These are phyloP conservation scores for Monoplex corrugatus DNA, from an alignment of 2,888 invertebrate genomes.

Conservation along the genomic window DNA sequence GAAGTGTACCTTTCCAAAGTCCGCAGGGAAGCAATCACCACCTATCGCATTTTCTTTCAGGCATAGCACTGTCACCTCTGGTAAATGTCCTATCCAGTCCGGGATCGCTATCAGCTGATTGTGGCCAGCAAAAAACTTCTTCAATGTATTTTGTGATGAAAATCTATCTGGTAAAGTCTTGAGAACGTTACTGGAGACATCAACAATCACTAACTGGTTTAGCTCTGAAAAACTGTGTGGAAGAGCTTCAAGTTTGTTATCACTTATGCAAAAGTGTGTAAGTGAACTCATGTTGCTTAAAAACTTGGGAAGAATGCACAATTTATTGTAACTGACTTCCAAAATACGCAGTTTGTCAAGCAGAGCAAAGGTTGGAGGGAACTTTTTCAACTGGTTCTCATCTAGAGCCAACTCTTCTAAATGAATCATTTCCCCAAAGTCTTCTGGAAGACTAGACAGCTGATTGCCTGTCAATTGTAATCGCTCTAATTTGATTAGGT, in stretches of 20 bases:
- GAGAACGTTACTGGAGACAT: conserved; percentile 69
- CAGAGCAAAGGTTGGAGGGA: conserved; percentile 71
- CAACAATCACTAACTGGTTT: conserved; percentile 63
- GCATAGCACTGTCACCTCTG: conserved; percentile 63
- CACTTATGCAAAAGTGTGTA: conserved; percentile 40
- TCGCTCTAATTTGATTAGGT: conserved; percentile 61
- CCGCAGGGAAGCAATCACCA: conserved; percentile 60
- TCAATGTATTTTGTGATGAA: conserved; percentile 61
- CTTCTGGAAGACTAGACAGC: conserved; percentile 62
- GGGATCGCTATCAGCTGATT: conserved; percentile 67
- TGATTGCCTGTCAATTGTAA: conserved; percentile 71
- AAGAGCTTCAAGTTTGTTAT: conserved; percentile 59
- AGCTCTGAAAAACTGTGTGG: conserved; percentile 68
- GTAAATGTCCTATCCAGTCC: conserved; percentile 65
- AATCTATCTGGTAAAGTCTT: conserved; percentile 63
- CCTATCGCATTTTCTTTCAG: conserved; percentile 68
- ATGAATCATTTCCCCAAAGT: conserved; percentile 62
- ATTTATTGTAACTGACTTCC: conserved; percentile 67
- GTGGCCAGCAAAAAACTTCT: conserved; percentile 66
- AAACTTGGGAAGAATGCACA: conserved; percentile 56
- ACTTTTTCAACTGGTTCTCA: conserved; percentile 65
- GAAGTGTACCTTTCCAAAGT: conserved; percentile 62
- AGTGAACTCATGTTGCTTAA: conserved; percentile 50
- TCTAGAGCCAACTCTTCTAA: conserved; percentile 65
- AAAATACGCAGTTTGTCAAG: conserved; percentile 61